phyloP scores from a whole-genome alignment of 2,797 vertebrate genomes.

The Microchirus variegatus region DNA sequence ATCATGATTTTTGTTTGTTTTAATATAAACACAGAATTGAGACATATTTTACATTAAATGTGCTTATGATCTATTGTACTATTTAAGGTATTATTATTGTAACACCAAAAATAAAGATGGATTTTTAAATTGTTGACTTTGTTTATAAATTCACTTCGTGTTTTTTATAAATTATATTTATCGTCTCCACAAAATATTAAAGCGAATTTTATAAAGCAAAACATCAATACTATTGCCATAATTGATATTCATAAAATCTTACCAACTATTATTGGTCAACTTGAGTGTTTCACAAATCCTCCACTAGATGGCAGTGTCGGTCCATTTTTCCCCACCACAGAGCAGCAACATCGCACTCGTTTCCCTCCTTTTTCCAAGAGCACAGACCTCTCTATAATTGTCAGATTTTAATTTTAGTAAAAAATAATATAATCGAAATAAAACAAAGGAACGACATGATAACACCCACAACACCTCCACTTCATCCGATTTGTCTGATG shows the following conservation, averaged over 20 bases:
- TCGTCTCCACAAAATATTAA: not conserved
- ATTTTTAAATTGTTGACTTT: not conserved
- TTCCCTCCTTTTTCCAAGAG: constrained; percentile 4
- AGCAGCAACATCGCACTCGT: not conserved
- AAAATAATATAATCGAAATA: no score
- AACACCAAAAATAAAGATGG: no score
- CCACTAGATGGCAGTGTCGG: constrained; percentile 72
- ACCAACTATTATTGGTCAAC: not conserved
- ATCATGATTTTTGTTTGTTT: not conserved
- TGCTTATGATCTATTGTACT: not conserved
- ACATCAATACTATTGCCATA: no score
- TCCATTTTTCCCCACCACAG: constrained; percentile 41
- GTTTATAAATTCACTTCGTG: not conserved
- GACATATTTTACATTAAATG: not conserved
- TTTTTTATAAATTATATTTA: not conserved
- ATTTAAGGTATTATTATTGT: not conserved
- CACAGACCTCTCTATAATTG: not conserved
- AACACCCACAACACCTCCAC: not conserved
- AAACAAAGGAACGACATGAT: not conserved
- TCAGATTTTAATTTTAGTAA: not conserved
- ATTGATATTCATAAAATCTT: no score
- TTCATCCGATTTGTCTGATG: not conserved
- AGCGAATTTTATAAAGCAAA: no score
- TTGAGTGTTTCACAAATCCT: constrained; percentile 1
- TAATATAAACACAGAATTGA: not conserved